These are phyloP conservation scores for Globia sparganii DNA, from an alignment of 2,888 invertebrate genomes.

Conservation along the genomic window DNA sequence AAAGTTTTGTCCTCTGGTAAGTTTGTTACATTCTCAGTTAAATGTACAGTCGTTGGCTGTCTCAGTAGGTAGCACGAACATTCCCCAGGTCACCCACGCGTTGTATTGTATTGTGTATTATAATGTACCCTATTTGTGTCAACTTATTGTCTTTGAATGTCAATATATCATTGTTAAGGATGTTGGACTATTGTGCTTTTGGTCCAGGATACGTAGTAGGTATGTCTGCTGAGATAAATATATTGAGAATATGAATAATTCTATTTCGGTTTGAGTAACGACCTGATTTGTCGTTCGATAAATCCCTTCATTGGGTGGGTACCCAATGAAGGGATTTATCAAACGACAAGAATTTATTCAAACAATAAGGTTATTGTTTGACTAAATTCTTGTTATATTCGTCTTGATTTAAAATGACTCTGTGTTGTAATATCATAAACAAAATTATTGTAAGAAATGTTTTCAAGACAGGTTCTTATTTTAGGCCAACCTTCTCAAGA, in stretches of 20 bases:
- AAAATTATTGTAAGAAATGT: constrained; percentile 41
- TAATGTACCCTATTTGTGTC: constrained; percentile 75
- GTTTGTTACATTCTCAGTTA: constrained; percentile 51
- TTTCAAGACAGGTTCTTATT: constrained; percentile 46
- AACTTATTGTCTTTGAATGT: constrained; percentile 76
- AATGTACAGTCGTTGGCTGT: constrained; percentile 50
- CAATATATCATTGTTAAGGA: constrained; percentile 71
- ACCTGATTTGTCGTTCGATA: constrained; percentile 57
- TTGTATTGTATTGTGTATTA: constrained; percentile 70
- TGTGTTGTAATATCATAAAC: constrained; percentile 19
- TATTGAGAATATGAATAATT: constrained; percentile 60
- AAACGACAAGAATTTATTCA: too few species aligned
- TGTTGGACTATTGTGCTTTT: constrained; percentile 66
- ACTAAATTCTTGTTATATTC: constrained; percentile 34
- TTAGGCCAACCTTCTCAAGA: constrained; percentile 46
- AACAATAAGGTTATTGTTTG: constrained; percentile 57
- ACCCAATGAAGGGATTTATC: too few species aligned
- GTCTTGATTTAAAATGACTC: constrained; percentile 43
- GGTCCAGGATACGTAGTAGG: constrained; percentile 57
- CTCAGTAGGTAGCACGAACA: constrained; percentile 62
- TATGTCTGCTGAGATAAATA: constrained; percentile 58
- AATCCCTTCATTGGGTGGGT: constrained; percentile 37
- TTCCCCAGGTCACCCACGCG: constrained; percentile 67
- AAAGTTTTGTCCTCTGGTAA: constrained; percentile 37
- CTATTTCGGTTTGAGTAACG: constrained; percentile 55